Base-by-base conservation (phyloP, 2,888 invertebrate genomes). In the Ormyrus pomaceus region DNA sequence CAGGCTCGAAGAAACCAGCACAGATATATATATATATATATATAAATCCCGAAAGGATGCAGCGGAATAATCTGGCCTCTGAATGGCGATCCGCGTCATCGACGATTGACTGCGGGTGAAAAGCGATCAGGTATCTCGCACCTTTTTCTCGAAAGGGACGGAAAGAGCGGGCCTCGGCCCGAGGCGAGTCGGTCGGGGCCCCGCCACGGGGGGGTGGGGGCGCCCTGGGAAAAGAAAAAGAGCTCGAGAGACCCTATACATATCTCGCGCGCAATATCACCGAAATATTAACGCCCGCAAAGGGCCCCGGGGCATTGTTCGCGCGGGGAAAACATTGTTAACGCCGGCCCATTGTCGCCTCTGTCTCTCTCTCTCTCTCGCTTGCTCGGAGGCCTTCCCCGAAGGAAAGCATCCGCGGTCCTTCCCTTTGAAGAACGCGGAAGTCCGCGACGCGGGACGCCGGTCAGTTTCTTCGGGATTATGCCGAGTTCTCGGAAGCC, bases 381-480 rank as follows among this genome's bases (percentile, higher is more conserved):
- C 69, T 56, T 59, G 62, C 45, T 13, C 70, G 19, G 19, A 19
- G 48, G 58, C 50, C 59, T 19, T 19, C n/a, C 59, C 19, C 51
- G 59, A 13, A 11, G 69, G 55, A 19, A 19, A 19, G 19, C 19
- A 19, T 19, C 19, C 19, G 19, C 19, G 19, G 19, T 19, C 19
- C 19, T 19, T 19, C 19, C 61, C 78, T 65, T 80, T 72, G 80
- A 81, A 74, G 83, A 84, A 85, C 84, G 83, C 84, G 85, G 84
- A 85, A 85, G 84, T 83, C 76, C 83, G 84, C 84, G 83, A 83
- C 75, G 82, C 81, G 81, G 82, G 79, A 83, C 77, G 68, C 69
- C 76, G 81, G 76, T 70, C 76, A 77, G 72, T 74, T 82, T 53
- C 59, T 58, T 46, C 56, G 19, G 19, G 19, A 19, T 19, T 19